Evolutionary conservation across 2,113 vertebrate genomes (phyloP).

Genomic region (Neolamprologus cancellatus): DNA sequence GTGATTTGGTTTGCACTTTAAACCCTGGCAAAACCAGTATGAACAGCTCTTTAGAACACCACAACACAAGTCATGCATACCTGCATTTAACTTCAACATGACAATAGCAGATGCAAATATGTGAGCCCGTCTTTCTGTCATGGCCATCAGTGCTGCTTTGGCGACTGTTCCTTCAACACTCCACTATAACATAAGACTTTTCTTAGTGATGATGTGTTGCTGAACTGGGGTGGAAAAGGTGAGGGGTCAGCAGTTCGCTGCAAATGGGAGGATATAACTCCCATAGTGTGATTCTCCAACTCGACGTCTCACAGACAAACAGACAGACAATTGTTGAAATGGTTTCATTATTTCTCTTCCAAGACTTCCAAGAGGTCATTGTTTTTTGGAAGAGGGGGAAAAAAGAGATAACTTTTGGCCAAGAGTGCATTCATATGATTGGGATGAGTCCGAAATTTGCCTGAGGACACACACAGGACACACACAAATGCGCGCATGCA

Average conservation of each 20-base stretch:
- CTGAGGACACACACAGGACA: neutral
- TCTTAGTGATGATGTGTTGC: neutral
- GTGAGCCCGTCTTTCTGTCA: neutral
- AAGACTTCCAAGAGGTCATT: neutral
- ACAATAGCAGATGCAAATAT: neutral
- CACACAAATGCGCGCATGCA: neutral
- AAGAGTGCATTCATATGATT: slow-evolving; percentile 5
- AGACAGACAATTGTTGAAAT: slow-evolving; percentile 40
- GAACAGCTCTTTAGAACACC: neutral
- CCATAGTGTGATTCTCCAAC: neutral
- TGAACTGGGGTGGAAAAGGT: neutral
- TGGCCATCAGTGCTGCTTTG: neutral
- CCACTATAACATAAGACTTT: neutral
- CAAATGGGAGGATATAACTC: slow-evolving; percentile 12
- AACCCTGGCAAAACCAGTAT: neutral
- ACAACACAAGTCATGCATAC: neutral
- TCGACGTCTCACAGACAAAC: slow-evolving; percentile 34
- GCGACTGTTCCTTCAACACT: neutral
- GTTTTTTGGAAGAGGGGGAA: neutral
- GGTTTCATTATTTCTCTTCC: slow-evolving; percentile 1
- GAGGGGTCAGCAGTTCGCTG: slow-evolving; percentile 6
- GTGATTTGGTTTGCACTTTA: neutral
- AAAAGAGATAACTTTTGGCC: neutral
- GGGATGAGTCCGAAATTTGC: neutral
- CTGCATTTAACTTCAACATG: neutral